These are phyloP conservation scores for Stenodera caucasica DNA, from an alignment of 2,888 invertebrate genomes.

Conservation along the genomic window DNA sequence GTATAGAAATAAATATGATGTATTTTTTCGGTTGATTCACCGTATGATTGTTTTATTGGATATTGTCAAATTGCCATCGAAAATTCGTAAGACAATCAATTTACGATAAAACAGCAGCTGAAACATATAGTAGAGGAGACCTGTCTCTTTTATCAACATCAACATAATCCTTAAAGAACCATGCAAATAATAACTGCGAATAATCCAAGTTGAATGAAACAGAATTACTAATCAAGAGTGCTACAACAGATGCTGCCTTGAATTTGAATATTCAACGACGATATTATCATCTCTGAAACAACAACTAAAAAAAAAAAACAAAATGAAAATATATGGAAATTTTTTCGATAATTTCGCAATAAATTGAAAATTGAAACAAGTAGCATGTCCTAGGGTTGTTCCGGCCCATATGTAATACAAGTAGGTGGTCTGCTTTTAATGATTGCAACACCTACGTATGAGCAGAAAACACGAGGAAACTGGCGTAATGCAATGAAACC, in stretches of 20 bases:
- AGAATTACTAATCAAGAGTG: constrained; percentile 51
- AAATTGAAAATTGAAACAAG: not conserved
- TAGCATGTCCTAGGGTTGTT: constrained; percentile 3
- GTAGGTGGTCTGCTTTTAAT: constrained; percentile 36
- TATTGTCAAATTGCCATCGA: not conserved
- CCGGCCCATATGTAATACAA: not conserved
- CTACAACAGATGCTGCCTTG: constrained; percentile 49
- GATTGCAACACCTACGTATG: constrained; percentile 38
- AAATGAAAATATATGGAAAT: not conserved
- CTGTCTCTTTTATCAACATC: constrained; percentile 14
- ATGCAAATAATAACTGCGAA: constrained; percentile 40
- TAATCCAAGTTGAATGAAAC: constrained; percentile 48
- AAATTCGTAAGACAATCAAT: constrained; percentile 3
- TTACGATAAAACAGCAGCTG: constrained; percentile 12
- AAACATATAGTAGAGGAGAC: not conserved
- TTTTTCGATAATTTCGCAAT: too few species aligned
- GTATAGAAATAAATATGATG: too few species aligned
- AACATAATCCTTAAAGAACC: constrained; percentile 34
- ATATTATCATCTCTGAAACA: constrained; percentile 28
- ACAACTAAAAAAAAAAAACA: not conserved
- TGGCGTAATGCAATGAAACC: constrained; percentile 34
- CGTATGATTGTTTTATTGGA: constrained; percentile 3
- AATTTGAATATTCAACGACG: constrained; percentile 42
- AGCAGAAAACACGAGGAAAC: constrained; percentile 22
- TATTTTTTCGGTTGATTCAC: not conserved